These are phyloP conservation scores for Rhinogobius similis DNA, from an alignment of 2,113 vertebrate species.

Conservation along the genomic window DNA sequence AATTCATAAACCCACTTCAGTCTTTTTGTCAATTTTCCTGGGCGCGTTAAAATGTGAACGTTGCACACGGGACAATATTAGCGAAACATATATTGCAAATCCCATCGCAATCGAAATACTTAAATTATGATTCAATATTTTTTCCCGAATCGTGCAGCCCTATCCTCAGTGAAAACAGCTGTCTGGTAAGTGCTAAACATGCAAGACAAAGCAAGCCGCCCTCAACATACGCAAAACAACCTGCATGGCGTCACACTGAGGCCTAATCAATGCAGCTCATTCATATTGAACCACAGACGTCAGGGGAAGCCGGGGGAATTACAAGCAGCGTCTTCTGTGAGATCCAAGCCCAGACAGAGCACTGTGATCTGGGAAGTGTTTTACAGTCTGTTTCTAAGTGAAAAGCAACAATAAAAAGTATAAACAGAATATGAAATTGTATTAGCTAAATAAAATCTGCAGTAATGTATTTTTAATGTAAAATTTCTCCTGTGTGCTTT, in stretches of 20 bases:
- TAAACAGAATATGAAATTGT: constrained; percentile 15
- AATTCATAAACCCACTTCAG: too few relatives aligned
- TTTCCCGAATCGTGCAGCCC: too few relatives aligned
- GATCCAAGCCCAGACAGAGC: constrained; percentile 51
- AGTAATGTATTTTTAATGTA: constrained; percentile 5
- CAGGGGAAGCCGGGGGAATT: constrained; percentile 69
- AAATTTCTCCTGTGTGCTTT: neutral
- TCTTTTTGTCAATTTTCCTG: too few relatives aligned
- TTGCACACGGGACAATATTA: too few relatives aligned
- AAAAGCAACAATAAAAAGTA: constrained; percentile 16
- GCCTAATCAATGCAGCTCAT: constrained; percentile 74
- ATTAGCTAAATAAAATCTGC: constrained; percentile 5
- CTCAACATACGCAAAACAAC: constrained; percentile 23
- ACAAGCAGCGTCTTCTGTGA: constrained; percentile 69
- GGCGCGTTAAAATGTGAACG: too few relatives aligned
- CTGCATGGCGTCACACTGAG: constrained; percentile 49
- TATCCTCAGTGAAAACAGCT: constrained; percentile 55
- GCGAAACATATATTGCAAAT: too few relatives aligned
- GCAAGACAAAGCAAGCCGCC: constrained; percentile 43
- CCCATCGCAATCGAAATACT: too few relatives aligned
- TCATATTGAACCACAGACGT: constrained; percentile 69
- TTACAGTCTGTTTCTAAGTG: constrained; percentile 30
- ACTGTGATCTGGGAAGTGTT: constrained; percentile 25
- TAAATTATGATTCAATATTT: too few relatives aligned
- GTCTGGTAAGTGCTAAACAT: constrained; percentile 47